Percentiles rank a stretch among this genome's conserved stretches.
Conservation (phyloP, 2,888 invertebrate species). For the Melipona bicolor region DNA sequence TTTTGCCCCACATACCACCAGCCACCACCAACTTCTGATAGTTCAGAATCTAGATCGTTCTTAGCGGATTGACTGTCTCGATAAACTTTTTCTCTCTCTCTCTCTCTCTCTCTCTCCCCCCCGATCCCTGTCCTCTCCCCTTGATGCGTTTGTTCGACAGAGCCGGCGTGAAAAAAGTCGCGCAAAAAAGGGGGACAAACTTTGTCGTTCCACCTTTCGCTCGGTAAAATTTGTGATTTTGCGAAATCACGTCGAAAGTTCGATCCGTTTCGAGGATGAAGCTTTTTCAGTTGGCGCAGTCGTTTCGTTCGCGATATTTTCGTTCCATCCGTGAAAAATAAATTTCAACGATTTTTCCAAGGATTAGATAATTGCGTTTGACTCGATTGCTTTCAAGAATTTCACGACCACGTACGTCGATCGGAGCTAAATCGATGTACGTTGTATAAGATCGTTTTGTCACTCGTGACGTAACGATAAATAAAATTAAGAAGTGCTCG, state of each 20-base stretch:
- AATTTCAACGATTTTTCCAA: neutral
- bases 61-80: conserved; percentile 57
- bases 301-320: neutral
- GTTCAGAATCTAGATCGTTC: conserved; percentile 60
- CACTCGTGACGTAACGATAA: neutral
- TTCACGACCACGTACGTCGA: neutral
- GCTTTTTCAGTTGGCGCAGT: neutral
- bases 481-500: neutral
- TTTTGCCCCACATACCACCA: conserved; percentile 63
- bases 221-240: neutral
- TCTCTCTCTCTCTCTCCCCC: neutral
- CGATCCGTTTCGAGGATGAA: neutral
- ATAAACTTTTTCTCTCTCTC: conserved; percentile 24
- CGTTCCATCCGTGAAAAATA: neutral
- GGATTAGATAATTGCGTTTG: neutral
- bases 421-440: neutral
- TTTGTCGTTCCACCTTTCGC: neutral
- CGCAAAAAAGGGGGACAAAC: neutral
- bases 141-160: neutral
- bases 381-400: neutral
- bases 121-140: too few relatives aligned
- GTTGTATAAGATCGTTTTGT: neutral
- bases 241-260: neutral
- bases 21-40: conserved; percentile 57
- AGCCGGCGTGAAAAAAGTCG: neutral